phyloP scores from a whole-genome alignment of 2,113 vertebrate genomes.

The Garra rufa region DNA sequence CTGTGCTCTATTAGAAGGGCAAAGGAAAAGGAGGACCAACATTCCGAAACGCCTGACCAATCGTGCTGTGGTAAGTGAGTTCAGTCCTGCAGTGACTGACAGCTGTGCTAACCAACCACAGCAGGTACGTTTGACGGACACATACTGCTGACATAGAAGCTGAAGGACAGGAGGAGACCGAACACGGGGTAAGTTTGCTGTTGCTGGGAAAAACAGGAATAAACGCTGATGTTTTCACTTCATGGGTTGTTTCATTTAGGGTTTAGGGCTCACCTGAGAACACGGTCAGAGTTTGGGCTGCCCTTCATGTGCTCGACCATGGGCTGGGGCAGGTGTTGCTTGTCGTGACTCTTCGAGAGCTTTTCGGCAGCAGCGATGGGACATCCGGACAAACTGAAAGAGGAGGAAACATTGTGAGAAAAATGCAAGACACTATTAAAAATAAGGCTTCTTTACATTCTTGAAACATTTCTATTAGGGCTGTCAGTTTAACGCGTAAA shows the following conservation, averaged over 20 bases:
- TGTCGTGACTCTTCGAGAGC: conserved; percentile 93
- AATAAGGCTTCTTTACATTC: background rate
- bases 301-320: conserved; percentile 85
- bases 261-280: conserved; percentile 84
- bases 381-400: conserved; percentile 92
- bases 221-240: conserved; percentile 17
- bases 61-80: conserved; percentile 43
- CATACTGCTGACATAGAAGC: conserved; percentile 30
- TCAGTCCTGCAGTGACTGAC: conserved; percentile 45
- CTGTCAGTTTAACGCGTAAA: too few species aligned
- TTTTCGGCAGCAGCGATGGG: conserved; percentile 98
- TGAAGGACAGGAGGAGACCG: background rate
- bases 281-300: conserved; percentile 89
- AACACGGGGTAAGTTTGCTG: background rate
- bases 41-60: conserved; percentile 32
- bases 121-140: conserved; percentile 28
- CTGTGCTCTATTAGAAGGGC: conserved; percentile 69
- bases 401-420: conserved; percentile 9
- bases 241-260: background rate
- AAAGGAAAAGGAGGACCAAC: conserved; percentile 35
- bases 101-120: conserved; percentile 37
- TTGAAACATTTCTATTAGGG: background rate
- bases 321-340: conserved; percentile 84
- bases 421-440: background rate
- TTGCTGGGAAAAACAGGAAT: conserved; percentile 14